Evolutionary conservation across 2,113 vertebrate species (phyloP).

Genomic region (Microtus pennsylvanicus): DNA sequence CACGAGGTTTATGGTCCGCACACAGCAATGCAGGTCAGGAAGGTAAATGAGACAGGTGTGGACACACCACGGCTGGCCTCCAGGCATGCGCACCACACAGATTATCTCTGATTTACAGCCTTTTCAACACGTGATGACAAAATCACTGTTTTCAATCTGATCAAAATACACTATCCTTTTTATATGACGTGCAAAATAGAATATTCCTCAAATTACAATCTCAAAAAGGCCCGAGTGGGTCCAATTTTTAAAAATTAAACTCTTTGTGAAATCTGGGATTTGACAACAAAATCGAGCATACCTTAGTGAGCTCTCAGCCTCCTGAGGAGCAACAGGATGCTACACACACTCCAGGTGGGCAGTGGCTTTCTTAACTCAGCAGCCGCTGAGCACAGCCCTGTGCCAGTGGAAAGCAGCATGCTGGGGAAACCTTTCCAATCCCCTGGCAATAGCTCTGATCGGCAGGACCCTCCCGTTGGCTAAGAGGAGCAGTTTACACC

Average conservation of each 20-base stretch:
- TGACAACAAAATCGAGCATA: not conserved
- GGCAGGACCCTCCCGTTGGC: not conserved
- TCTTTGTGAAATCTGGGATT: not conserved
- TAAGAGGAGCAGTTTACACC: not conserved
- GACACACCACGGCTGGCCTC: not conserved
- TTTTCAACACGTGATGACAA: not conserved
- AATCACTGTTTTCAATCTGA: not conserved
- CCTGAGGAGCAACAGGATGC: not conserved
- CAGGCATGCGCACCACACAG: rapidly evolving
- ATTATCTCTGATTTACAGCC: not conserved
- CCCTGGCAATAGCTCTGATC: not conserved
- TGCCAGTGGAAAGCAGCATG: not conserved
- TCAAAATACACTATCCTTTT: not conserved
- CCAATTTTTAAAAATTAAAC: not conserved
- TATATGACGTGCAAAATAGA: too few relatives aligned
- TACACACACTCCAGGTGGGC: not conserved
- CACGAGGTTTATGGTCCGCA: not conserved
- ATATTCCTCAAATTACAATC: not conserved
- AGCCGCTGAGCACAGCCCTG: not conserved
- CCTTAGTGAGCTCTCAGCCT: not conserved
- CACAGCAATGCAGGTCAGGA: not conserved
- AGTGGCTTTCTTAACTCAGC: not conserved
- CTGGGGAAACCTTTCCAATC: not conserved
- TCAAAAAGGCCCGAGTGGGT: not conserved
- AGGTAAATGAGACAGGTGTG: not conserved